A percentile compares a stretch with the other conserved stretches of the same genome.
These are phyloP conservation scores for Drosophila hydei DNA, from an alignment of 1,140 invertebrate genomes.

Conservation along the genomic window DNA sequence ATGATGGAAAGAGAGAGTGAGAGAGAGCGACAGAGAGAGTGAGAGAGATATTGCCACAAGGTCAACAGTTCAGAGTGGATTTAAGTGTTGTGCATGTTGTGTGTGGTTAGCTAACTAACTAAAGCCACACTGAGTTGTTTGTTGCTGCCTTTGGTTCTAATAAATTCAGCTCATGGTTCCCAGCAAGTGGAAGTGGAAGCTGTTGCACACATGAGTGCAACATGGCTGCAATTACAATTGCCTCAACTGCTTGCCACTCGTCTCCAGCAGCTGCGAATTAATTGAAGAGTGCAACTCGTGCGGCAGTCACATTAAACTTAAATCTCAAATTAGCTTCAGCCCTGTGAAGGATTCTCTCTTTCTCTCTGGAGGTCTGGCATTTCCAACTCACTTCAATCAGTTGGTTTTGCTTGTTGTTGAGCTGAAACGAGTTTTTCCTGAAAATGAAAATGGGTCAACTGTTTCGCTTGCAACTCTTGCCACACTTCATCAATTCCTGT, in stretches of 20 bases:
- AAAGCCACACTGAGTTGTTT: slow-evolving; percentile 30
- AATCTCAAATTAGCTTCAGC: slow-evolving; percentile 35
- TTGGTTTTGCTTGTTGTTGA: not conserved
- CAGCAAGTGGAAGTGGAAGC: slow-evolving; percentile 25
- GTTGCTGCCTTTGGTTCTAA: slow-evolving; percentile 37
- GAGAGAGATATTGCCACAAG: slow-evolving; percentile 24
- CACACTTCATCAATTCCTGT: slow-evolving; percentile 2
- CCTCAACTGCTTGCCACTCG: not conserved
- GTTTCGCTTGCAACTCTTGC: not conserved
- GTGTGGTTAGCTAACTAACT: slow-evolving; percentile 57
- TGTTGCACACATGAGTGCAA: slow-evolving; percentile 33
- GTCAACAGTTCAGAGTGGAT: slow-evolving; percentile 68
- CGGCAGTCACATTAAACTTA: slow-evolving; percentile 31
- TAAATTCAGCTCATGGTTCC: slow-evolving; percentile 66
- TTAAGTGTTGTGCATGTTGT: slow-evolving; percentile 50
- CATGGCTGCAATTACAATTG: slow-evolving; percentile 57
- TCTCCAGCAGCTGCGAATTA: not conserved
- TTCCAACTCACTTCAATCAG: slow-evolving; percentile 4
- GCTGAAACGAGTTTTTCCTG: slow-evolving; percentile 1
- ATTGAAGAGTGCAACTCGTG: slow-evolving; percentile 20
- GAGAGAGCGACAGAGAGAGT: slow-evolving; percentile 12
- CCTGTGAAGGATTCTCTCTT: not conserved
- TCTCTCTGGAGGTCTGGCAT: not conserved
- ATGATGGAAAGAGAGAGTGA: slow-evolving; percentile 11
- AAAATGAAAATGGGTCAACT: slow-evolving; percentile 9